A percentile compares a stretch with the other conserved stretches of the same genome.
phyloP scores from a whole-genome alignment of 2,797 vertebrate species.

The Megaceryle alcyon region DNA sequence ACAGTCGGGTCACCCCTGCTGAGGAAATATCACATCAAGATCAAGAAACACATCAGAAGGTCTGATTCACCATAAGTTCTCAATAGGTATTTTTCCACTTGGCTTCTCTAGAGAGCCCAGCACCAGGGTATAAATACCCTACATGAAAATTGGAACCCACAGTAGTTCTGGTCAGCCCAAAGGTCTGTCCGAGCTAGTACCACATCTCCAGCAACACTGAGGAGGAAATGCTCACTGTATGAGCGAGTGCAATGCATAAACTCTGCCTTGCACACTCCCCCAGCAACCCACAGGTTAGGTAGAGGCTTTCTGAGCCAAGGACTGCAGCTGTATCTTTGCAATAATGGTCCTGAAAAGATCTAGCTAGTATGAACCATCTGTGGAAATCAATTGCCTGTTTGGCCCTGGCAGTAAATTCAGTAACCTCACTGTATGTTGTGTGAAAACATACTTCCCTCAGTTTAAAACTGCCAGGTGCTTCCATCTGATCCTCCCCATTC shows the following conservation, averaged over 20 bases:
- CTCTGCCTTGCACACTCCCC: not conserved
- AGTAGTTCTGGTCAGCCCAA: not conserved
- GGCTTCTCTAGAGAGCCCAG: not conserved
- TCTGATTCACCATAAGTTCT: conserved; percentile 8
- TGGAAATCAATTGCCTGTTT: not conserved
- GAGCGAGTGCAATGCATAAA: not conserved
- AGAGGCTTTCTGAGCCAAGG: not conserved
- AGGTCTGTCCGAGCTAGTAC: not conserved
- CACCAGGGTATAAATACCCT: not conserved
- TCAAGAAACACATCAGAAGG: not conserved
- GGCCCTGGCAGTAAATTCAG: not conserved
- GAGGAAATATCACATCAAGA: not conserved
- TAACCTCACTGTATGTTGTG: not conserved
- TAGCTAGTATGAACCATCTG: not conserved
- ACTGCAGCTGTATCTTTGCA: not conserved
- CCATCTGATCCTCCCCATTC: not conserved
- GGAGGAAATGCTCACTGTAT: not conserved
- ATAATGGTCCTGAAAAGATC: not conserved
- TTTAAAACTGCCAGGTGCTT: not conserved
- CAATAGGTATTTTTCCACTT: not conserved
- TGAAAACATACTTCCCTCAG: not conserved
- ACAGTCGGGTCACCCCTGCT: not conserved
- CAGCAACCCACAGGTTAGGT: not conserved
- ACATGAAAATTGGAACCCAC: not conserved
- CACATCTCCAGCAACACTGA: not conserved